Conservation (phyloP, 1,140 invertebrate genomes). For the Diuraphis noxia region DNA sequence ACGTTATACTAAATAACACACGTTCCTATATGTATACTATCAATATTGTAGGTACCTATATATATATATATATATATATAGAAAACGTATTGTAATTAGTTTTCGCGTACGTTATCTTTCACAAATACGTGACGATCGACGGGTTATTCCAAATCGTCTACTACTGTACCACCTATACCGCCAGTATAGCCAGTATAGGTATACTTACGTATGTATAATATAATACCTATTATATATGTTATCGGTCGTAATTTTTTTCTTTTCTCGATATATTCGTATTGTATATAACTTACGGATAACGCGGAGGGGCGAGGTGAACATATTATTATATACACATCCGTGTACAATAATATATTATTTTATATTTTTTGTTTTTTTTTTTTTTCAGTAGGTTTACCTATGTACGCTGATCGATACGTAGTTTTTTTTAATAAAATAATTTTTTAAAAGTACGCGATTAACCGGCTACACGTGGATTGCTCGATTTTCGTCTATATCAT, state of each 20-base stretch:
- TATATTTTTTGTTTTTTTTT: neutral
- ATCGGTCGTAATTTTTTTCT: neutral
- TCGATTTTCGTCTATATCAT: neutral
- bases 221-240: neutral
- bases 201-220: neutral
- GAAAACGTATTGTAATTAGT: neutral
- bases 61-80: no score
- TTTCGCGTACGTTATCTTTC: neutral
- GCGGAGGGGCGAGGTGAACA: neutral
- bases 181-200: no score
- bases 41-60: no score
- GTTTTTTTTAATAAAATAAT: neutral
- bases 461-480: neutral
- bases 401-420: neutral
- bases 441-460: neutral
- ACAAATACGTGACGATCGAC: neutral
- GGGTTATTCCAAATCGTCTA: slow-evolving; percentile 6
- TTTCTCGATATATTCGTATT: neutral
- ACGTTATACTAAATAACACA: neutral
- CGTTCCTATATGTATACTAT: neutral
- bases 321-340: neutral
- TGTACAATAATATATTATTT: neutral
- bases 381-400: neutral
- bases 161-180: neutral
- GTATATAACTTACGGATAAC: neutral